These are phyloP conservation scores for Venustaconcha ellipsiformis DNA, from an alignment of 1,140 invertebrate genomes.

Conservation along the genomic window DNA sequence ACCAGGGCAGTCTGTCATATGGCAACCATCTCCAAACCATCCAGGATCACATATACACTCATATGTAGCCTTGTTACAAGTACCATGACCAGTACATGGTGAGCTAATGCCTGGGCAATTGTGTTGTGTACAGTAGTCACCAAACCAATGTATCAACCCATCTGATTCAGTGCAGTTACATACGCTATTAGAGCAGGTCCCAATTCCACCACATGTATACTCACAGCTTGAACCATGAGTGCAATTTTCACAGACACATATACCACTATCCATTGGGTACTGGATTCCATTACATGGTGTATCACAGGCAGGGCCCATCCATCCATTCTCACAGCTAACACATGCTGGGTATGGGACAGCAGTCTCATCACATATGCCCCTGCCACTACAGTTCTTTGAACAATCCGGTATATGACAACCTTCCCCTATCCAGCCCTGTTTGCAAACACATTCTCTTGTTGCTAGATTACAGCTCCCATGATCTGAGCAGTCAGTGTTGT, in stretches of 20 bases:
- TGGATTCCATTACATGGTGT: slow-evolving; percentile 45
- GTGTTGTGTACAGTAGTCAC: too few relatives aligned
- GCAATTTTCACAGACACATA: slow-evolving; percentile 28
- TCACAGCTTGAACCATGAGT: slow-evolving; percentile 30
- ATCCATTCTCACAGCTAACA: slow-evolving; percentile 40
- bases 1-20: slow-evolving; percentile 54
- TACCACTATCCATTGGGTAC: slow-evolving; percentile 37
- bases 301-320: slow-evolving; percentile 48
- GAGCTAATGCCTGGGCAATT: slow-evolving; percentile 24
- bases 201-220: slow-evolving; percentile 7
- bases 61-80: slow-evolving; percentile 25
- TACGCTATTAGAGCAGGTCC: too few relatives aligned
- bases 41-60: slow-evolving; percentile 28
- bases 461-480: slow-evolving; percentile 36
- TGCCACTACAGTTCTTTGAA: slow-evolving; percentile 43
- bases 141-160: too few relatives aligned
- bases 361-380: slow-evolving; percentile 36
- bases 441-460: slow-evolving; percentile 39
- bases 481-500: slow-evolving; percentile 29
- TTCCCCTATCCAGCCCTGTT: slow-evolving; percentile 44
- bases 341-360: slow-evolving; percentile 33
- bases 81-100: slow-evolving; percentile 31
- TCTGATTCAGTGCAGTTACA: too few relatives aligned
- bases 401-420: slow-evolving; percentile 44
- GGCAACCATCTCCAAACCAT: slow-evolving; percentile 29